Base-by-base conservation (phyloP, 2,797 vertebrate genomes). In the Rhodeus uyekii region DNA sequence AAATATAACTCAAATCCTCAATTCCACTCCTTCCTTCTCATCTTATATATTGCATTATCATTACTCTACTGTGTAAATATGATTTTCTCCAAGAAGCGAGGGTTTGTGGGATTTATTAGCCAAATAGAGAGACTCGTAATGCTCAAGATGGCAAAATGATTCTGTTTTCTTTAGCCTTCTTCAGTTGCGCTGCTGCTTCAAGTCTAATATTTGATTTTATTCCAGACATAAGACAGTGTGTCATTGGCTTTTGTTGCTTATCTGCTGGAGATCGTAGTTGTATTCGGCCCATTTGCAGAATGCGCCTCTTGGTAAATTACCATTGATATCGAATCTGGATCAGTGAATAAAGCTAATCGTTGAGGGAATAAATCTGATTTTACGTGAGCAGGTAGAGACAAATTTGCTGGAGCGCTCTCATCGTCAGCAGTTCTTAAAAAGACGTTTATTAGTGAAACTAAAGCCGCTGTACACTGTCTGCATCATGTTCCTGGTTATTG, bases 401-500 rank as follows among this genome's bases (percentile, higher is more conserved):
- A 6, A 14, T 58, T 13, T 18, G 44, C 13, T 14, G 44, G 14
- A 16, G 6, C 44, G 19, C 3, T 63, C 18, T 78, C 22, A 12
- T 38, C 61, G 14, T 44, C 65, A 65, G 38, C 71, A 32, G 58
- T 19, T 86, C 58, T 65, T 42, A 16, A 44, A 60, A 42, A 58
- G 27, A 68, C 63, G 71, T 79, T 69, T 80, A 61, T 81, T 55
- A 77, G 89, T 86, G 86, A 83, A 83, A 87, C 80, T 78, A 86
- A 92, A 88, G 87, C 85, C 89, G 87, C 87, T 82, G 78, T 68
- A 55, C 76, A 85, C 88, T 80, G 5, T 86, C 85, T 85, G 85
- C 87, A 81, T 93, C 88, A 90, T 90, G 86, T 89, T 89, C 89
- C 90, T 93, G 90, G 90, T 93, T 91, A 90, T 94, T 89, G 91